Evolutionary conservation across 2,797 vertebrate genomes (phyloP).

Genomic region (Peromyscus eremicus): DNA sequence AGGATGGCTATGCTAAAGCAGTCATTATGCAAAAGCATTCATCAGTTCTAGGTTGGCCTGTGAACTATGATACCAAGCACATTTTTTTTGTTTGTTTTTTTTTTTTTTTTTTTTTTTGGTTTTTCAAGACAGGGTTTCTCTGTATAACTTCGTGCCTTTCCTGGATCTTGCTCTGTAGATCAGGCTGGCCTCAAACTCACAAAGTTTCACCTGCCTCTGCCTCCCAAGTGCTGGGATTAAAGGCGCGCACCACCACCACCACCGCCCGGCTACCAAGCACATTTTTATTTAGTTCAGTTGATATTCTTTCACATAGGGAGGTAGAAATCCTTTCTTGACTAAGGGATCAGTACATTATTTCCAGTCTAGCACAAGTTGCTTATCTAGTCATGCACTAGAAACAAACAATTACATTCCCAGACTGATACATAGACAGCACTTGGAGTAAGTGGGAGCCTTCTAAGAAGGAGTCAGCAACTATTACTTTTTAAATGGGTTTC

Average conservation of each 20-base stretch:
- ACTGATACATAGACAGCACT: background rate
- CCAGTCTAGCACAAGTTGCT: conserved; percentile 10
- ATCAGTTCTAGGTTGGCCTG: background rate
- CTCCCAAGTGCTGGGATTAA: too few species aligned
- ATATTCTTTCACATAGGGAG: conserved; percentile 18
- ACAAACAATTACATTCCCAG: conserved; percentile 19
- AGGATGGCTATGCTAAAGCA: background rate
- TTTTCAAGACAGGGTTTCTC: too few species aligned
- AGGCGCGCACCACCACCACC: too few species aligned
- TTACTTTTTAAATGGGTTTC: conserved; percentile 18
- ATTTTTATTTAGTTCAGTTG: conserved; percentile 13
- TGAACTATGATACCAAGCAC: background rate
- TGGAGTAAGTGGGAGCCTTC: background rate
- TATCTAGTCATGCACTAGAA: background rate
- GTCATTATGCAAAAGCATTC: background rate
- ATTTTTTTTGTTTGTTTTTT: background rate
- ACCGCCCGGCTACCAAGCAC: background rate
- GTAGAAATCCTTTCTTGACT: background rate
- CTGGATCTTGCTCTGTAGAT: too few species aligned
- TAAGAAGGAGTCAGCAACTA: background rate
- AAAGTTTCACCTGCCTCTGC: too few species aligned
- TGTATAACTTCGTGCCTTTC: too few species aligned
- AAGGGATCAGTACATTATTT: background rate
- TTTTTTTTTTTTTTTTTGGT: too few species aligned
- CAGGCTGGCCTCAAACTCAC: too few species aligned